A percentile compares a stretch with the other conserved stretches of the same genome.
Conservation (phyloP, 2,797 vertebrate species). For the Helicolenus hilgendorfi region DNA sequence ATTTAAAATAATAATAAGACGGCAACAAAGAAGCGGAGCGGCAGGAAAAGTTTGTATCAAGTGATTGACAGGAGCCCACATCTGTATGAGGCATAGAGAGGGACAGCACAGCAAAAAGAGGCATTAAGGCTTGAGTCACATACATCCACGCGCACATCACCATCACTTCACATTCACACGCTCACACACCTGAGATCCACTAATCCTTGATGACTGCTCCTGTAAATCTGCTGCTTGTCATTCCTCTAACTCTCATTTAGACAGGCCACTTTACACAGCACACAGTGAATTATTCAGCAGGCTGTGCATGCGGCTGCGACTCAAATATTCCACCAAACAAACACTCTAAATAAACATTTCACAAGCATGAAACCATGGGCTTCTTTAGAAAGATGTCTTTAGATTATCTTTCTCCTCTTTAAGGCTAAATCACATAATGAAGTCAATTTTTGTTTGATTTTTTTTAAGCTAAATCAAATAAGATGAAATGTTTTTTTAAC, state of each 20-base stretch:
- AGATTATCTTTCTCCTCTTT: not conserved
- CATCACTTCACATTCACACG: not conserved
- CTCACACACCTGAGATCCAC: constrained; percentile 26
- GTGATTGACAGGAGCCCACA: constrained; percentile 21
- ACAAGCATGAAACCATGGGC: constrained; percentile 17
- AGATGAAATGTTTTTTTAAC: not conserved
- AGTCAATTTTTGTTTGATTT: constrained; percentile 14
- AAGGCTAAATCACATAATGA: not conserved
- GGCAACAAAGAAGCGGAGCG: not conserved
- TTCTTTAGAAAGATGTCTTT: constrained; percentile 14
- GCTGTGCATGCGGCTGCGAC: constrained; percentile 5
- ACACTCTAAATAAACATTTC: constrained; percentile 45
- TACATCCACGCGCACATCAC: not conserved
- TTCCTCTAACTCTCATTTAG: constrained; percentile 60
- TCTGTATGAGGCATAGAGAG: constrained; percentile 18
- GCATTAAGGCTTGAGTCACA: constrained; percentile 6
- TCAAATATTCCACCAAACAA: constrained; percentile 48
- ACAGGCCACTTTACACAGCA: constrained; percentile 31
- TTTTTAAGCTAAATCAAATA: not conserved
- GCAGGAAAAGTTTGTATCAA: not conserved
- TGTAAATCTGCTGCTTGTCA: constrained; percentile 63
- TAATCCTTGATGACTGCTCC: constrained; percentile 50
- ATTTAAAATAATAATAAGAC: constrained; percentile 8
- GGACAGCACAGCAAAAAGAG: constrained; percentile 19
- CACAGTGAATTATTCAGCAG: constrained; percentile 72